Evolutionary conservation across 2,888 invertebrate genomes (phyloP).

Genomic region (Helleia helle): DNA sequence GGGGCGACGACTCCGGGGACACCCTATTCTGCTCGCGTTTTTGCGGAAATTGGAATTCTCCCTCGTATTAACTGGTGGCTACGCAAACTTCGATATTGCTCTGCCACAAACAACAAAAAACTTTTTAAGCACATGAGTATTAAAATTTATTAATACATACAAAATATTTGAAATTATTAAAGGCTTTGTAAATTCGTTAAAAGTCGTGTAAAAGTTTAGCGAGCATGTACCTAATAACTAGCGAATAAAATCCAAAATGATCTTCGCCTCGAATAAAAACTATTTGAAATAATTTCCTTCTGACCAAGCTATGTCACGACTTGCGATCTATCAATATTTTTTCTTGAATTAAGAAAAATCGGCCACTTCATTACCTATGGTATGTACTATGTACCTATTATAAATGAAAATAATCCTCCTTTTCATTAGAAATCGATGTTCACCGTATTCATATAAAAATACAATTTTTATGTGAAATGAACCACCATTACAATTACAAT

Average conservation of each 20-base stretch:
- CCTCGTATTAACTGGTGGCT: slow-evolving; percentile 33
- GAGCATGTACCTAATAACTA: not conserved
- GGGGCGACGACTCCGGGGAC: slow-evolving; percentile 42
- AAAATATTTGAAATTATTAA: not conserved
- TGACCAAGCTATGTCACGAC: too few relatives aligned
- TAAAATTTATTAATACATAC: not conserved
- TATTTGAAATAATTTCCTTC: too few relatives aligned
- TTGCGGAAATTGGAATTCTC: slow-evolving; percentile 63
- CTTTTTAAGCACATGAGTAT: not conserved
- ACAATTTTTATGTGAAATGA: too few relatives aligned
- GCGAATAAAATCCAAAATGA: not conserved
- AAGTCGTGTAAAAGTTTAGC: not conserved
- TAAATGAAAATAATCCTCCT: too few relatives aligned
- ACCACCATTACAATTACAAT: too few relatives aligned
- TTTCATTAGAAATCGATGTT: too few relatives aligned
- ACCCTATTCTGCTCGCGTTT: slow-evolving; percentile 50
- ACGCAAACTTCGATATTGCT: slow-evolving; percentile 20
- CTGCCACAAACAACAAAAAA: not conserved
- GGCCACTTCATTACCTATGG: too few relatives aligned
- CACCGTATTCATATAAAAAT: too few relatives aligned
- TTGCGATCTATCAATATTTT: too few relatives aligned
- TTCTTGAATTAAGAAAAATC: too few relatives aligned
- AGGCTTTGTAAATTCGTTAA: not conserved
- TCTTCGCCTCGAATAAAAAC: not conserved
- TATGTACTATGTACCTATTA: too few relatives aligned